Percentiles rank a stretch among this genome's conserved stretches.
phyloP scores from a whole-genome alignment of 2,797 vertebrate genomes.

The Coluber constrictor region DNA sequence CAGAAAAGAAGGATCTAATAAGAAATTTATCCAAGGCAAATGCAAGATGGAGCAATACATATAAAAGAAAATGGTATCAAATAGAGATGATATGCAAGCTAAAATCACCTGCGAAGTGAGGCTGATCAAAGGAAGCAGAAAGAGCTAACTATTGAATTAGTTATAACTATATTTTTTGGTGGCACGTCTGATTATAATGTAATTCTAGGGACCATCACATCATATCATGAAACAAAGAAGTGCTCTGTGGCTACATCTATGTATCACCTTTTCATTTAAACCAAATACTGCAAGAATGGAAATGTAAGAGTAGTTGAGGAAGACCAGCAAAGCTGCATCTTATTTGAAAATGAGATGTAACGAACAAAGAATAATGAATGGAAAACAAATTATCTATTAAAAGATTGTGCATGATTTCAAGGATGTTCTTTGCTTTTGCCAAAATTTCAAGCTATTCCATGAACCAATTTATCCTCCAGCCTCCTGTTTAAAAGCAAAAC shows the following conservation, averaged over 20 bases:
- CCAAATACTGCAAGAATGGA: background rate
- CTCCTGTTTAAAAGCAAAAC: background rate
- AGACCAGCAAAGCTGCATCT: background rate
- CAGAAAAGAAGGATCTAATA: background rate
- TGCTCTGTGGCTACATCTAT: slow-evolving; percentile 3
- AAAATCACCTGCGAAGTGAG: slow-evolving; percentile 22
- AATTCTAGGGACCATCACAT: background rate
- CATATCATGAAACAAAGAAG: slow-evolving; percentile 11
- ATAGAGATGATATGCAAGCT: background rate
- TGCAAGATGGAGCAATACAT: background rate
- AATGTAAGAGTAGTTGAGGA: background rate
- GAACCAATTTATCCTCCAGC: background rate
- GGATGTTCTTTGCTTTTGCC: background rate
- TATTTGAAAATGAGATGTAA: background rate
- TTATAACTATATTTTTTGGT: slow-evolving; percentile 7
- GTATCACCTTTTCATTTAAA: background rate
- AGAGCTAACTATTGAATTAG: slow-evolving; percentile 26
- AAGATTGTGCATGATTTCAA: background rate
- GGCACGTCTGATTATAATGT: slow-evolving; percentile 8
- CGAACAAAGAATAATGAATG: background rate
- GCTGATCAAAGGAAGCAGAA: slow-evolving; percentile 19
- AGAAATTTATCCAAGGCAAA: background rate
- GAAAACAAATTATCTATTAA: background rate
- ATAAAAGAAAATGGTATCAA: background rate
- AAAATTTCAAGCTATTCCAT: background rate